Percentiles rank a stretch among this genome's conserved stretches.
These are phyloP conservation scores for Thripadectes ignobilis DNA, from an alignment of 2,797 vertebrate species.

Conservation along the genomic window DNA sequence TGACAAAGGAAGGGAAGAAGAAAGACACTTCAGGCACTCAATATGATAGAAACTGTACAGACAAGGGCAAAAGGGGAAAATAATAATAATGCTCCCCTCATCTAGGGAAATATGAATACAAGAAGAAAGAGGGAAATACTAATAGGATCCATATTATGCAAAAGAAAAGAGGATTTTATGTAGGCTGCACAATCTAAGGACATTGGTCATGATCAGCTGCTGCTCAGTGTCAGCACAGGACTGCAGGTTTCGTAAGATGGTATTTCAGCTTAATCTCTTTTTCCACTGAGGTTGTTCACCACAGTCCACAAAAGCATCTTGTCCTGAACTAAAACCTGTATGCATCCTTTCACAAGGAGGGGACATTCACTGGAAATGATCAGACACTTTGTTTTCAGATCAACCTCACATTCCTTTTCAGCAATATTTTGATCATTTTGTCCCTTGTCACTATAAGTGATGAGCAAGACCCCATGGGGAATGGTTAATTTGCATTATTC, in stretches of 20 bases:
- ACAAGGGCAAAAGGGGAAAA: slow-evolving; percentile 17
- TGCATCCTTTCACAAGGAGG: background rate
- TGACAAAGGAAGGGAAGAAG: background rate
- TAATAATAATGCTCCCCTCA: background rate
- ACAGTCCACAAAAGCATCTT: background rate
- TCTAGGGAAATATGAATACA: slow-evolving; percentile 31
- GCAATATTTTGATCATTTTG: background rate
- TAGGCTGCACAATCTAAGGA: background rate
- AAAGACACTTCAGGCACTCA: background rate
- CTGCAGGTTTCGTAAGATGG: background rate
- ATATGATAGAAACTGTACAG: background rate
- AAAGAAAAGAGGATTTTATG: slow-evolving; percentile 38
- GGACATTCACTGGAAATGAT: background rate
- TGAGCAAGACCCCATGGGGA: background rate
- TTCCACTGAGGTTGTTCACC: background rate
- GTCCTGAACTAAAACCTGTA: background rate
- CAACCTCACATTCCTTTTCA: background rate
- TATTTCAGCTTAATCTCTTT: background rate
- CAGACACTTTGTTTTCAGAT: background rate
- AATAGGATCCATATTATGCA: slow-evolving; percentile 19
- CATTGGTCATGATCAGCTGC: background rate
- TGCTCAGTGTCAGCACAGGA: background rate
- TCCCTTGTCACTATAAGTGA: background rate
- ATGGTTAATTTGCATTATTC: background rate
- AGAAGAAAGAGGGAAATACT: slow-evolving; percentile 38